These are phyloP conservation scores for Volucella inflata DNA, from an alignment of 2,888 invertebrate genomes.

Conservation along the genomic window DNA sequence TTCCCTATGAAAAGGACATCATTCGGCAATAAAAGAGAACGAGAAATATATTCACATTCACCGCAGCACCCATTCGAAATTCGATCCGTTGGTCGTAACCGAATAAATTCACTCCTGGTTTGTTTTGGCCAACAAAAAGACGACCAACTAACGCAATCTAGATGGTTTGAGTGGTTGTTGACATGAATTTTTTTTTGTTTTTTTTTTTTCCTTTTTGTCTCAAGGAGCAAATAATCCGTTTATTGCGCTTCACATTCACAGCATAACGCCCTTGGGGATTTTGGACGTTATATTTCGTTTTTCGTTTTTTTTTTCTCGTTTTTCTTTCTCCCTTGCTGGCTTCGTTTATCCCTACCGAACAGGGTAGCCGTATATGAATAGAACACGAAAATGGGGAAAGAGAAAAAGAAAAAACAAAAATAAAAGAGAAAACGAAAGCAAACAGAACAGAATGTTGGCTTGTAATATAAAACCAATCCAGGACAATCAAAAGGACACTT, in stretches of 20 bases:
- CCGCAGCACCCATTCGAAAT: constrained; percentile 44
- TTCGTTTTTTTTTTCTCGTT: constrained; percentile 13
- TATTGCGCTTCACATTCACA: constrained; percentile 70
- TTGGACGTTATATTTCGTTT: constrained; percentile 41
- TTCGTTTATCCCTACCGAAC: constrained; percentile 23
- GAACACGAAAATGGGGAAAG: constrained; percentile 25
- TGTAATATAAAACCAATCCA: constrained; percentile 63
- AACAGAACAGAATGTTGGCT: constrained; percentile 65
- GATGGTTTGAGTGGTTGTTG: constrained; percentile 40
- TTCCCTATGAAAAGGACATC: constrained; percentile 38
- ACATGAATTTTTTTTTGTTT: constrained; percentile 33
- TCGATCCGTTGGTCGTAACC: constrained; percentile 47
- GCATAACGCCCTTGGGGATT: constrained; percentile 65
- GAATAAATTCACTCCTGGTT: constrained; percentile 58
- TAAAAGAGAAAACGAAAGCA: constrained; percentile 11
- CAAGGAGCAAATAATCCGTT: constrained; percentile 70
- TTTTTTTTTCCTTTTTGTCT: constrained; percentile 32
- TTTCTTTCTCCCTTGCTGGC: constrained; percentile 37
- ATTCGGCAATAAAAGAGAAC: constrained; percentile 13
- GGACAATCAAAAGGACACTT: constrained; percentile 66
- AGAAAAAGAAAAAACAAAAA: too few species aligned
- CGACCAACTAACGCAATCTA: constrained; percentile 58
- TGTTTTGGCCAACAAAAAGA: constrained; percentile 43
- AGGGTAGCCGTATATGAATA: constrained; percentile 43
- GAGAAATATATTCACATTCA: constrained; percentile 34